Percentiles rank a stretch among this genome's conserved stretches.
phyloP scores from a whole-genome alignment of 2,797 vertebrate species.

The Epinephelus coioides region DNA sequence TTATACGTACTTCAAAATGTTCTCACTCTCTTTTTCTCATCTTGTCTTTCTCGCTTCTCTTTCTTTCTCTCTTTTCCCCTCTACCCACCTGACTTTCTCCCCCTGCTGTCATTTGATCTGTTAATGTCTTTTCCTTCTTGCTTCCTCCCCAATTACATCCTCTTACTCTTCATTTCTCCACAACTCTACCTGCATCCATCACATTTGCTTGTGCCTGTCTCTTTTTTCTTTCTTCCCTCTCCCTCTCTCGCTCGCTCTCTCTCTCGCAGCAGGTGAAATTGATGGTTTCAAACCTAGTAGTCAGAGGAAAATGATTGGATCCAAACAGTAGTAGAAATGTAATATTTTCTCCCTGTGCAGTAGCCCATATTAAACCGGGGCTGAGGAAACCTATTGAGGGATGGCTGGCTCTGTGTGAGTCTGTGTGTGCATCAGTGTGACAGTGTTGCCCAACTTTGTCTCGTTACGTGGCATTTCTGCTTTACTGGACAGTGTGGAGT shows the following conservation, averaged over 20 bases:
- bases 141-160: conserved; percentile 46
- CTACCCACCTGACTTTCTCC: conserved; percentile 18
- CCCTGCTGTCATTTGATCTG: conserved; percentile 28
- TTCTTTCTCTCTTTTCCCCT: conserved; percentile 2
- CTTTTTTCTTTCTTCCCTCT: conserved; percentile 1
- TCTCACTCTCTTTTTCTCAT: neutral
- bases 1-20: conserved; percentile 20
- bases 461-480: conserved; percentile 30
- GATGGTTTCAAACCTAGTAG: conserved; percentile 72
- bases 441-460: conserved; percentile 17
- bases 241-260: conserved; percentile 3
- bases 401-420: conserved; percentile 22
- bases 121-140: conserved; percentile 51
- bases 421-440: conserved; percentile 3
- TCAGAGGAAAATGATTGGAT: conserved; percentile 73
- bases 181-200: conserved; percentile 41
- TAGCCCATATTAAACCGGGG: conserved; percentile 54
- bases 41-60: neutral
- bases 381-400: conserved; percentile 42
- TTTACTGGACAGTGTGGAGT: conserved; percentile 22
- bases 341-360: conserved; percentile 75
- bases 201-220: conserved; percentile 32
- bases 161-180: conserved; percentile 53
- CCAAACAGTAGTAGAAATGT: conserved; percentile 67
- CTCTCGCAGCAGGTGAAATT: conserved; percentile 67